Evolutionary conservation across 2,113 vertebrate genomes (phyloP).

Genomic region (Toxostoma redivivum): DNA sequence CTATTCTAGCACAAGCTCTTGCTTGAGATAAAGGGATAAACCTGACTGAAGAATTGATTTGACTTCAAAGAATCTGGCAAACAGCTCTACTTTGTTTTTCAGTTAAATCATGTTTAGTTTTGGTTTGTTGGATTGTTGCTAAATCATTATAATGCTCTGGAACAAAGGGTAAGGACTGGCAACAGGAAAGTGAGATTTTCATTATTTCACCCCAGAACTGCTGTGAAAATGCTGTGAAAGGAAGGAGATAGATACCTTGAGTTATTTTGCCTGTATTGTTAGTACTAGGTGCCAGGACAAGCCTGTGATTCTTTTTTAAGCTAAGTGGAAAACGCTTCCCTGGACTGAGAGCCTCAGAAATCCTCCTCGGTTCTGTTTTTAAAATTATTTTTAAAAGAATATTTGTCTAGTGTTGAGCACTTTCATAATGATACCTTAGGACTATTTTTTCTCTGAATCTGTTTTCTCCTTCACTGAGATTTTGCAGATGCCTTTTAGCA

Average conservation of each 20-base stretch:
- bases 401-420: not conserved
- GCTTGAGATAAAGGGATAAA: not conserved
- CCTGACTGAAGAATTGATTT: not conserved
- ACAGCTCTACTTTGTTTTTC: not conserved
- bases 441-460: not conserved
- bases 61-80: not conserved
- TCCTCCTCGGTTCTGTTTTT: not conserved
- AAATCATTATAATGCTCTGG: not conserved
- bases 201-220: not conserved
- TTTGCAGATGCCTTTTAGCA: not conserved
- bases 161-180: not conserved
- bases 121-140: not conserved
- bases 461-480: not conserved
- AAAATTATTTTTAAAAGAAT: not conserved
- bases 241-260: not conserved
- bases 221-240: not conserved
- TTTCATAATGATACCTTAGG: not conserved
- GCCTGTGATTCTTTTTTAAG: not conserved
- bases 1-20: not conserved
- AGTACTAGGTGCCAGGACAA: not conserved
- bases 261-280: not conserved
- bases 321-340: not conserved
- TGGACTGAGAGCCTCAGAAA: not conserved
- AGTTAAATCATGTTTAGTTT: not conserved
- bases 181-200: not conserved